Evolutionary conservation across 2,888 invertebrate genomes (phyloP).

Genomic region (Euclidia mi): DNA sequence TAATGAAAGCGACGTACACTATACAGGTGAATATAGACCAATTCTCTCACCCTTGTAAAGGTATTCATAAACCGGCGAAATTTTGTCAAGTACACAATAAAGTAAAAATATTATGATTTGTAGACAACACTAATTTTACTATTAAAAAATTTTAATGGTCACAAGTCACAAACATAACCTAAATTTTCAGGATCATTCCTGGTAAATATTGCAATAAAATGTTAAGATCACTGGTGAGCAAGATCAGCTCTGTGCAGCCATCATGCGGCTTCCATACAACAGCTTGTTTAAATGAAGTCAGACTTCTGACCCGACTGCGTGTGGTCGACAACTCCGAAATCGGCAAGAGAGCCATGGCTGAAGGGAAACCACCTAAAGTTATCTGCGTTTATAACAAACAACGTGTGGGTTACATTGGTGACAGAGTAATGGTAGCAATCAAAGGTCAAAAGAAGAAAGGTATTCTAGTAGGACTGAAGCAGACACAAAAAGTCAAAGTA

Average conservation of each 20-base stretch:
- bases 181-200: conserved; percentile 8
- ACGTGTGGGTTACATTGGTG: conserved; percentile 91
- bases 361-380: conserved; percentile 97
- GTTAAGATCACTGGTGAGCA: conserved; percentile 73
- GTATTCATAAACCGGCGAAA: no score
- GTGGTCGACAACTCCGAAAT: conserved; percentile 99
- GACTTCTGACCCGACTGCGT: conserved; percentile 93
- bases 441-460: conserved; percentile 98
- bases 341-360: conserved; percentile 98
- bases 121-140: no score
- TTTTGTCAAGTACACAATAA: no score
- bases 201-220: conserved; percentile 60
- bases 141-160: no score
- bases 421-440: conserved; percentile 97
- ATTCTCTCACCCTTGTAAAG: no score
- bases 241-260: conserved; percentile 55
- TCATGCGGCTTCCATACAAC: conserved; percentile 90
- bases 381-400: conserved; percentile 98
- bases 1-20: no score
- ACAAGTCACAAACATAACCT: conserved; percentile 47
- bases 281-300: conserved; percentile 91
- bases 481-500: conserved; percentile 94
- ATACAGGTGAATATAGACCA: no score
- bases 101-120: no score
- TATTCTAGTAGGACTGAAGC: conserved; percentile 94